Evolutionary conservation across 2,797 vertebrate genomes (phyloP).

Genomic region (Halcyon smyrnensis): DNA sequence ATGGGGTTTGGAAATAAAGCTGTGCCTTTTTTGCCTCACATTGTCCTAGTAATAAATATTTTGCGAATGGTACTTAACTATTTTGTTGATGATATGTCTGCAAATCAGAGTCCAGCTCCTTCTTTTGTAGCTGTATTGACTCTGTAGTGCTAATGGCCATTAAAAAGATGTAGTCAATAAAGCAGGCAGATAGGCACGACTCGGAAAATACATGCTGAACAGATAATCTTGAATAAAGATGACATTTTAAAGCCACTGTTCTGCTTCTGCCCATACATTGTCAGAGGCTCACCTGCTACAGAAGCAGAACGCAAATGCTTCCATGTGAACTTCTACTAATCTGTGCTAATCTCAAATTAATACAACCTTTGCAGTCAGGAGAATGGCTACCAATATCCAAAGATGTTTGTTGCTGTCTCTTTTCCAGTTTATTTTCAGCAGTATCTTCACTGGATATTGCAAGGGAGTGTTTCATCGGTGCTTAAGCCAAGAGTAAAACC

Average conservation of each 20-base stretch:
- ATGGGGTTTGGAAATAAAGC: constrained; percentile 29
- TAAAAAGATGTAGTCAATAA: not conserved
- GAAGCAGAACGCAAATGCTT: not conserved
- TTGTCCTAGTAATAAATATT: constrained; percentile 9
- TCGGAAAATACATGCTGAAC: not conserved
- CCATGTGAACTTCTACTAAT: not conserved
- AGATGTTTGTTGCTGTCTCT: not conserved
- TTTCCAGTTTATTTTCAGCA: not conserved
- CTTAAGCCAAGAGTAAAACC: not conserved
- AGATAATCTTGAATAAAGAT: not conserved
- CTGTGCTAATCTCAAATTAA: not conserved
- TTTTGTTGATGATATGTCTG: constrained; percentile 13
- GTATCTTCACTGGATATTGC: not conserved
- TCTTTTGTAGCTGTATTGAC: not conserved
- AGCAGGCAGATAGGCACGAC: not conserved
- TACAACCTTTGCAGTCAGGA: not conserved
- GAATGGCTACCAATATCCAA: not conserved
- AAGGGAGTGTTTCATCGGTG: not conserved
- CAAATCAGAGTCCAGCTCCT: not conserved
- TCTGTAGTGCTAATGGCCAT: not conserved
- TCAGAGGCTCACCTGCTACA: not conserved
- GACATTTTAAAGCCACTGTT: not conserved
- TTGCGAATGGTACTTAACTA: not conserved
- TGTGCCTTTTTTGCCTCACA: not conserved
- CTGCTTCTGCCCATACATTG: not conserved